These are phyloP conservation scores for Ceyx erithaca DNA, from an alignment of 2,797 vertebrate genomes.

Conservation along the genomic window DNA sequence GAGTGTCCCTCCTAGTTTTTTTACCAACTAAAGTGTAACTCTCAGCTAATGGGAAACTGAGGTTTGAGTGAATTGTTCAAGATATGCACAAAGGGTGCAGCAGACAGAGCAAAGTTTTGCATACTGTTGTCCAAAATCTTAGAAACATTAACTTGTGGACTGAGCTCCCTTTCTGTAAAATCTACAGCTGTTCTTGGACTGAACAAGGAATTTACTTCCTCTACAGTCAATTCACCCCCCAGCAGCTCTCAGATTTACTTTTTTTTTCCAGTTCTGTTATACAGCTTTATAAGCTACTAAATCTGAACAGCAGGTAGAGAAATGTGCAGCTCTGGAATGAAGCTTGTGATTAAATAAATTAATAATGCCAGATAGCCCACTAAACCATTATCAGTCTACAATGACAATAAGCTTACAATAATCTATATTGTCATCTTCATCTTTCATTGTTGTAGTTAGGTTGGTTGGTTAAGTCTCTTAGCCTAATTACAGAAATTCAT, in stretches of 20 bases:
- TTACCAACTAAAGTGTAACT: background rate
- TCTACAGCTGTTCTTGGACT: slow-evolving; percentile 14
- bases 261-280: slow-evolving; percentile 1
- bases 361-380: background rate
- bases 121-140: background rate
- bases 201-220: slow-evolving; percentile 21
- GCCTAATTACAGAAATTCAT: slow-evolving; percentile 55
- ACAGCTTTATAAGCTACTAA: background rate
- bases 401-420: slow-evolving; percentile 51
- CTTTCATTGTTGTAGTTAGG: slow-evolving; percentile 55
- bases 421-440: slow-evolving; percentile 49
- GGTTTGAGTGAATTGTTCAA: background rate
- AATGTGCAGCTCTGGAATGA: background rate
- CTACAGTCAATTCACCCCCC: background rate
- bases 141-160: background rate
- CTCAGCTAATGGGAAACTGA: background rate
- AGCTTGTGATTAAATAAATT: background rate
- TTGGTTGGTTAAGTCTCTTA: slow-evolving; percentile 59
- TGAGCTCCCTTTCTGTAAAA: background rate
- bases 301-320: background rate
- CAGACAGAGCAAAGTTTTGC: background rate
- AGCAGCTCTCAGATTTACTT: background rate
- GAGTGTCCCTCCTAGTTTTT: background rate
- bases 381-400: slow-evolving; percentile 35
- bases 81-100: background rate